phyloP scores from a whole-genome alignment of 1,140 invertebrate species.

The Dinoponera quadriceps region DNA sequence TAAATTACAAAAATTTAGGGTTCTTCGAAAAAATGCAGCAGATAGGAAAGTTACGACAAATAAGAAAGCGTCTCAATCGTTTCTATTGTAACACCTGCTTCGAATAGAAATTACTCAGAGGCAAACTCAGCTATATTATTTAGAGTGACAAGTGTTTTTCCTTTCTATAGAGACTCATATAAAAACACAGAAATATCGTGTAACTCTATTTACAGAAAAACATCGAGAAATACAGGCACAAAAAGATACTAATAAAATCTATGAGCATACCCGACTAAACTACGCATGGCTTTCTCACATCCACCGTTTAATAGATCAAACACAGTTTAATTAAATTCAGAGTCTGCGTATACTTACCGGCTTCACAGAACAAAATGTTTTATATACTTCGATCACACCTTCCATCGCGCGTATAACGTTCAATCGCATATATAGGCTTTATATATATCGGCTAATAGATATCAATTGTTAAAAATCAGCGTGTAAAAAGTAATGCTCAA shows the following conservation, averaged over 20 bases:
- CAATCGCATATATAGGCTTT: slow-evolving; percentile 16
- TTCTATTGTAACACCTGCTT: slow-evolving; percentile 31
- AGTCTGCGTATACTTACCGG: slow-evolving; percentile 73
- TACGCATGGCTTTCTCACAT: slow-evolving; percentile 41
- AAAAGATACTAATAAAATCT: slow-evolving; percentile 57
- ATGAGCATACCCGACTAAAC: slow-evolving; percentile 62
- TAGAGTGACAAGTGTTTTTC: slow-evolving; percentile 16
- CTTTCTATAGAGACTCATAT: slow-evolving; percentile 26
- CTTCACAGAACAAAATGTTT: slow-evolving; percentile 44
- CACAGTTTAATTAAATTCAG: slow-evolving; percentile 55
- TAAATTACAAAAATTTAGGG: not conserved
- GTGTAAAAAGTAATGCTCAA: slow-evolving; percentile 15
- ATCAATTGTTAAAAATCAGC: not conserved
- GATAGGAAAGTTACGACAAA: slow-evolving; percentile 25
- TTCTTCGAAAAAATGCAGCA: not conserved
- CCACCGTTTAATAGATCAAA: slow-evolving; percentile 44
- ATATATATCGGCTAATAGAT: no score
- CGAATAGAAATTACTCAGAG: slow-evolving; percentile 32
- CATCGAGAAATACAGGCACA: slow-evolving; percentile 32
- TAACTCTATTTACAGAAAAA: slow-evolving; percentile 49
- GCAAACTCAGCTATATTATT: slow-evolving; percentile 25
- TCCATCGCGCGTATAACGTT: slow-evolving; percentile 30
- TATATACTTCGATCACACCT: slow-evolving; percentile 60
- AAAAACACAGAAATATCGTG: slow-evolving; percentile 23
- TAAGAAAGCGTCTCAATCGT: slow-evolving; percentile 40